Percentiles rank a stretch among this genome's conserved stretches.
Conservation (phyloP, 1,140 invertebrate species). For the Tetramorium parvispinum region DNA sequence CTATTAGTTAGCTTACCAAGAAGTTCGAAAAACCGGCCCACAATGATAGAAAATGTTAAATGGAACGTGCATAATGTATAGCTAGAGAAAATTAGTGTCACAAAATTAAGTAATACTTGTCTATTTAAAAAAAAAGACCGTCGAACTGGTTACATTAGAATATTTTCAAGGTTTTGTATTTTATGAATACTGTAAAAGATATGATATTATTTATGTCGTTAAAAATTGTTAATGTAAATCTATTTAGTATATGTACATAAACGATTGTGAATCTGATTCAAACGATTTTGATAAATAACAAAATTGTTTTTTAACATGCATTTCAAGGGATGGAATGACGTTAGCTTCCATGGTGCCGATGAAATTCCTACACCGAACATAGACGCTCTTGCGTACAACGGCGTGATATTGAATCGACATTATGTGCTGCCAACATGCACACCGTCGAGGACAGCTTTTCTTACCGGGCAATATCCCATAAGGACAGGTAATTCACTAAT, state of each 20-base stretch:
- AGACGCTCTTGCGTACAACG: slow-evolving; percentile 88
- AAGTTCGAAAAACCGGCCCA: too few species aligned
- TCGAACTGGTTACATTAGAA: neutral
- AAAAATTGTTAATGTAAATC: neutral
- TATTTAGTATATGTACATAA: neutral
- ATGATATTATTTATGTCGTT: neutral
- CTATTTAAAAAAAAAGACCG: neutral
- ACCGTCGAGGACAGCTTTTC: slow-evolving; percentile 87
- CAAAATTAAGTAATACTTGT: neutral
- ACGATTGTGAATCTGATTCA: neutral
- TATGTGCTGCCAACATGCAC: slow-evolving; percentile 88
- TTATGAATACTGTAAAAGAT: neutral
- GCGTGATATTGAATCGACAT: slow-evolving; percentile 88
- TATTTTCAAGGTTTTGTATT: neutral
- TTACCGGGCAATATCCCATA: slow-evolving; percentile 89
- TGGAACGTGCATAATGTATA: neutral
- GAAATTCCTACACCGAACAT: slow-evolving; percentile 90
- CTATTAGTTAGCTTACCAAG: too few species aligned
- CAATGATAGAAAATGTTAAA: neutral
- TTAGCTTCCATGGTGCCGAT: slow-evolving; percentile 90
- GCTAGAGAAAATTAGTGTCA: neutral
- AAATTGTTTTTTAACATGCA: neutral
- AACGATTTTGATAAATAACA: neutral
- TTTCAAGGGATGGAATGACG: slow-evolving; percentile 89
- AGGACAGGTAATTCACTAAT: slow-evolving; percentile 84